These are phyloP conservation scores for Holotrichia oblita DNA, from an alignment of 1,140 invertebrate species.

Conservation along the genomic window DNA sequence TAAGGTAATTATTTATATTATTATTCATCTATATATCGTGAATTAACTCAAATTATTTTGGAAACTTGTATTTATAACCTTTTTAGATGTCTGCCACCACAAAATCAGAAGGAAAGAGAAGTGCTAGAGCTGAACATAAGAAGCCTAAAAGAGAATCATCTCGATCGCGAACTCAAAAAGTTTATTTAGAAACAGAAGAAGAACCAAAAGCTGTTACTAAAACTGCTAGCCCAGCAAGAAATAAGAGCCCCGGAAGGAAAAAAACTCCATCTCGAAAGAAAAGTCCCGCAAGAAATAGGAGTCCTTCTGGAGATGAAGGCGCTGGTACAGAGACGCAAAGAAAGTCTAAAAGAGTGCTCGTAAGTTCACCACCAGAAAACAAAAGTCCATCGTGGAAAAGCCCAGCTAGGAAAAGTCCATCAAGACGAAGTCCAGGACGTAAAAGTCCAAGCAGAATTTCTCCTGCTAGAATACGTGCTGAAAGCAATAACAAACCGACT, in stretches of 20 bases:
- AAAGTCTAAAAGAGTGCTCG: constrained; percentile 19
- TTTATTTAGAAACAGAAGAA: not conserved
- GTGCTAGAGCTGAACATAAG: not conserved
- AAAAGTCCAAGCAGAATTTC: constrained; percentile 35
- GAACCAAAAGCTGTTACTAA: not conserved
- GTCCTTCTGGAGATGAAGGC: constrained; percentile 21
- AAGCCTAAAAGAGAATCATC: constrained; percentile 15
- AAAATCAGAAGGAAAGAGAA: constrained; percentile 11
- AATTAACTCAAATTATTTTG: no score
- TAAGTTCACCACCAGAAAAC: constrained; percentile 13
- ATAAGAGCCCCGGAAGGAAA: not conserved
- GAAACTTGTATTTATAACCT: not conserved
- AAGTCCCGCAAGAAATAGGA: constrained; percentile 19
- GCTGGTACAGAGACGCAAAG: not conserved
- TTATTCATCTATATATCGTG: not conserved
- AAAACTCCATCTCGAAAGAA: constrained; percentile 15
- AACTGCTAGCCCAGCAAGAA: not conserved
- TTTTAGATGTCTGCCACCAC: constrained; percentile 38
- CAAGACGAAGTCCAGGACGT: constrained; percentile 31
- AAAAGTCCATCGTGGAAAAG: constrained; percentile 40
- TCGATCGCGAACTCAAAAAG: not conserved
- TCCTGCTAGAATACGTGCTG: not conserved
- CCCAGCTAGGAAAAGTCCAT: constrained; percentile 40
- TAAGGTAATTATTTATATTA: constrained; percentile 8
- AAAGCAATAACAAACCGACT: constrained; percentile 31